phyloP scores from a whole-genome alignment of 1,140 invertebrate genomes.

The Lucilia sericata region DNA sequence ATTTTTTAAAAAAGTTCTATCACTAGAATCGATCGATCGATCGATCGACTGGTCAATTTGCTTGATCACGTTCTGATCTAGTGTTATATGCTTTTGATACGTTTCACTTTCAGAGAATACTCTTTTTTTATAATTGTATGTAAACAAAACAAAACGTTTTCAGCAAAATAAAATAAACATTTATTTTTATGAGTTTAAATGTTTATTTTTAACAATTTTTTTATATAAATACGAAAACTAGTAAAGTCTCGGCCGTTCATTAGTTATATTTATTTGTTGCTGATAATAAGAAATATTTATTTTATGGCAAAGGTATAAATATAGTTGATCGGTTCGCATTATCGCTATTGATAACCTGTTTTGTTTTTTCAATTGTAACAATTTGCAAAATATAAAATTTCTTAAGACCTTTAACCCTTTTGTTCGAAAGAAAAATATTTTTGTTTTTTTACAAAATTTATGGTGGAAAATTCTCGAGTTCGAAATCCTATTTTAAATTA shows the following conservation, averaged over 20 bases:
- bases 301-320: too few species aligned
- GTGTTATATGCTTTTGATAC: not conserved
- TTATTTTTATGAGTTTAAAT: conserved; percentile 26
- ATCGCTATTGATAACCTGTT: too few species aligned
- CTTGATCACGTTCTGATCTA: conserved; percentile 18
- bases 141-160: not conserved
- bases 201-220: not conserved
- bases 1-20: not conserved
- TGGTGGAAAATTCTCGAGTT: too few species aligned
- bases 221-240: not conserved
- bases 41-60: not conserved
- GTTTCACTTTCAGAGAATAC: not conserved
- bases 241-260: not conserved
- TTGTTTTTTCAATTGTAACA: too few species aligned
- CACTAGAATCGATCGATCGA: not conserved
- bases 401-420: too few species aligned
- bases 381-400: too few species aligned
- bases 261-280: not conserved
- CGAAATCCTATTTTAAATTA: too few species aligned
- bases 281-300: not conserved
- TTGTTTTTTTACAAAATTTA: too few species aligned
- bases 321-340: too few species aligned
- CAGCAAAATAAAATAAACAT: not conserved
- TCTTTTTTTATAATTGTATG: not conserved
- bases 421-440: too few species aligned